Percentiles rank a stretch among this genome's conserved stretches.
Evolutionary conservation across 2,113 vertebrate species (phyloP).

Genomic region (Brevimyrus niger): DNA sequence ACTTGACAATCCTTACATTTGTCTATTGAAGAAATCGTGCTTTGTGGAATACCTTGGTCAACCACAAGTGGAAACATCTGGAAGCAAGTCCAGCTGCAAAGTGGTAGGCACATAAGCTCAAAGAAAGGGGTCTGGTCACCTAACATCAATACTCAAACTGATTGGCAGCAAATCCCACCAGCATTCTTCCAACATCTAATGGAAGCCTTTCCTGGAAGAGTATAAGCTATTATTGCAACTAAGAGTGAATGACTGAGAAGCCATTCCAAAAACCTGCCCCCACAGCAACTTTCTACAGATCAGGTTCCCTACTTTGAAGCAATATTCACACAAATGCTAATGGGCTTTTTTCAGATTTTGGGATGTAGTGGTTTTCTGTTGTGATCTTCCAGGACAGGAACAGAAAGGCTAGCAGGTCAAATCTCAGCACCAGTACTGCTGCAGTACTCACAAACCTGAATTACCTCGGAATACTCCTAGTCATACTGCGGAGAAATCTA

Average conservation of each 20-base stretch:
- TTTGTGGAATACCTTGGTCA: neutral
- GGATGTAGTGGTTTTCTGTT: neutral
- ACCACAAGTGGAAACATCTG: neutral
- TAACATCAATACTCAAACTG: neutral
- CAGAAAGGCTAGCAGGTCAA: neutral
- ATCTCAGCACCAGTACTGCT: neutral
- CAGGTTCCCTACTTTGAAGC: neutral
- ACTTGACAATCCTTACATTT: neutral
- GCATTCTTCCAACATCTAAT: neutral
- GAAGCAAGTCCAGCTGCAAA: neutral
- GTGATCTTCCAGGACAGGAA: neutral
- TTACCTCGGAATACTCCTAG: neutral
- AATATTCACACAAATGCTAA: neutral
- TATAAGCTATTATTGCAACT: neutral
- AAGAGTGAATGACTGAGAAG: neutral
- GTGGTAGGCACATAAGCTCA: neutral
- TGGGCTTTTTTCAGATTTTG: neutral
- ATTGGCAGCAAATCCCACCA: neutral
- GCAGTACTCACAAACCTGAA: neutral
- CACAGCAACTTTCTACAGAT: too few relatives aligned
- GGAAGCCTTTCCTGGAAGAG: neutral
- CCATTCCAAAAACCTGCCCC: too few relatives aligned
- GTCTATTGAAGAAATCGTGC: neutral
- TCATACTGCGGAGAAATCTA: neutral
- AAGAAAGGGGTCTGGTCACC: neutral